Base-by-base conservation (phyloP, 2,888 invertebrate species). In the Gnatocerus cornutus region DNA sequence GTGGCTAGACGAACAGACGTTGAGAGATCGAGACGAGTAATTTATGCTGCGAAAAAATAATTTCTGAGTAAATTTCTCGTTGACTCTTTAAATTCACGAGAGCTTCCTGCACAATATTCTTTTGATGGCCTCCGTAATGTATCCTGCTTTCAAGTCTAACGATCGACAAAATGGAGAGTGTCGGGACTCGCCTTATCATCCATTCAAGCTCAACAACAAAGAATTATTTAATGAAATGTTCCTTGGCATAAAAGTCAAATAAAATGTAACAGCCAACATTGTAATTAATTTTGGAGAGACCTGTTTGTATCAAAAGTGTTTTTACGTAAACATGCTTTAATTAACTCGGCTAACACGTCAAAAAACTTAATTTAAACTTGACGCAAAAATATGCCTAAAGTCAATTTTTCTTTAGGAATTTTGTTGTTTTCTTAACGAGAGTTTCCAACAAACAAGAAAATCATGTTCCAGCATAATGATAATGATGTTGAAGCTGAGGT, bases 241-340 rank as follows among this genome's bases (percentile, higher is more conserved):
- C 30, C 10, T 7, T 56, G 10, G 39, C 29, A 45, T 45, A 45
- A 58, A 58, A 58, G 58, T 58, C 45, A 48, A 50, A 61, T 61
- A 61, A 61, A 61, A 61, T 13, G 45, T 61, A 61, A 61, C 50
- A n/a, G 50, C 50, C 33, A 39, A 50, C 61, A 21, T 12, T 10
- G 61, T 61, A 50, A 61, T 61, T 61, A 61, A 61, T 61, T 61
- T 59, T 61, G 33, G 30, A 41, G 56, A 14, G 21, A 29, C 48
- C 16, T 29, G 13, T 61, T 50, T 61, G 30, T 59, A 45, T 45
- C 21, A 37, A 53, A 59, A 59, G 59, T 46, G 59, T 59, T 59
- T 59, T 59, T 59, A 30, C 46, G 21, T 59, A 59, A 59, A 61
- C 50, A 61, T 16, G 37, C 14, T 37, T 37, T 50, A 61, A 61